Evolutionary conservation across 2,113 vertebrate genomes (phyloP).

Genomic region (Damaliscus lunatus): DNA sequence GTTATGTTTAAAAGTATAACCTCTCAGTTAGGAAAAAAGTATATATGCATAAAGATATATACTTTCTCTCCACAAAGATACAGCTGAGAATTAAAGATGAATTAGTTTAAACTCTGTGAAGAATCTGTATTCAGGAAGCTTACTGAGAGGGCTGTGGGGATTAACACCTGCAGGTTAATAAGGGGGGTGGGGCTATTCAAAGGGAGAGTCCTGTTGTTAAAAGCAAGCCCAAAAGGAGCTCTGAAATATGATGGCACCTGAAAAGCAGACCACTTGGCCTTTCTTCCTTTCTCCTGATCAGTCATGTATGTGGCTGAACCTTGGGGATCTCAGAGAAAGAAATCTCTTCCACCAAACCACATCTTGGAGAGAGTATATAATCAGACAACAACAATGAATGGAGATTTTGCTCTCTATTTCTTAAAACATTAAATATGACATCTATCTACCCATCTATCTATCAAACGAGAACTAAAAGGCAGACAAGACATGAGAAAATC

Average conservation of each 20-base stretch:
- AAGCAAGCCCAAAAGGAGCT: rapidly evolving
- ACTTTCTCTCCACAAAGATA: background rate
- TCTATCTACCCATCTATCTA: background rate
- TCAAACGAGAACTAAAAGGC: background rate
- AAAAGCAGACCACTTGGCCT: background rate
- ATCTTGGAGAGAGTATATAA: background rate
- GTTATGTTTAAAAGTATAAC: background rate
- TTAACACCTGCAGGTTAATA: background rate
- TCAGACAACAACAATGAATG: background rate
- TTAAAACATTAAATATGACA: background rate
- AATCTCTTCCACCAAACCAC: no score
- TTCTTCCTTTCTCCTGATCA: background rate
- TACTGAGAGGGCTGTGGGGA: background rate
- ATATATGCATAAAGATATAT: background rate
- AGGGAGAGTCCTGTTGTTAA: background rate
- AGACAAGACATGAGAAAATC: background rate
- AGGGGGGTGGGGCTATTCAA: rapidly evolving
- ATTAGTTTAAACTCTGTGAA: background rate
- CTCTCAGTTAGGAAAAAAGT: background rate
- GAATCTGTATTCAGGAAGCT: background rate
- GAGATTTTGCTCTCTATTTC: background rate
- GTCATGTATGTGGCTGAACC: background rate
- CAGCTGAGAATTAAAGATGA: background rate
- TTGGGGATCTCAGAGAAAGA: background rate
- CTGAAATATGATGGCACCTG: background rate